phyloP scores from a whole-genome alignment of 2,113 vertebrate genomes.

The Aspidoscelis tigris region DNA sequence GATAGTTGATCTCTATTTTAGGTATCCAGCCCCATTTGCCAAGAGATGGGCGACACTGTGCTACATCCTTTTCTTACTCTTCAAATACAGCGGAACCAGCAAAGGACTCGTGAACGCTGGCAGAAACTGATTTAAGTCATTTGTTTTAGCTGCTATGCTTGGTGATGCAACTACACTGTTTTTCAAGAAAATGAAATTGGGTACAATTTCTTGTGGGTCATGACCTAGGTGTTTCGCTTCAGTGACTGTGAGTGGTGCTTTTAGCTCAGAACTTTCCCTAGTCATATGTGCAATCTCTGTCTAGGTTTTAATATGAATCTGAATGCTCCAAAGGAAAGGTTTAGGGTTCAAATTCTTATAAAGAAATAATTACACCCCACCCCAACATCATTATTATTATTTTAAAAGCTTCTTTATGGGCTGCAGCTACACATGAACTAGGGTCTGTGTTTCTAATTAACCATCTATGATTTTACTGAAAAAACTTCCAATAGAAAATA shows the following conservation, averaged over 20 bases:
- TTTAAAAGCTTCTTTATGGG: too few relatives aligned
- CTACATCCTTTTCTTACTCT: conserved; percentile 5
- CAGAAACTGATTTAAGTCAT: conserved; percentile 41
- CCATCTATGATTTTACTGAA: too few relatives aligned
- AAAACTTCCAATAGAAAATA: too few relatives aligned
- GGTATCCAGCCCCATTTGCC: conserved; percentile 49
- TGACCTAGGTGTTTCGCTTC: conserved; percentile 39
- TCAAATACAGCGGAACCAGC: conserved; percentile 40
- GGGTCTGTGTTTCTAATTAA: too few relatives aligned
- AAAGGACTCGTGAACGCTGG: conserved; percentile 44
- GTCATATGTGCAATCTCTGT: background rate
- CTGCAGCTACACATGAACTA: too few relatives aligned
- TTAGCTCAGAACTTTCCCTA: background rate
- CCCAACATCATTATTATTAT: too few relatives aligned
- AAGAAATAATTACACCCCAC: background rate
- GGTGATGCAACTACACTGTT: conserved; percentile 49
- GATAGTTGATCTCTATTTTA: conserved; percentile 72
- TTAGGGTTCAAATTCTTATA: background rate
- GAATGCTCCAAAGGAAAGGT: background rate
- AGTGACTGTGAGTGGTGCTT: conserved; percentile 44
- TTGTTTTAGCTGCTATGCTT: conserved; percentile 48
- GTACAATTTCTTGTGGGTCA: conserved; percentile 43
- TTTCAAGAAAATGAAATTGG: conserved; percentile 54
- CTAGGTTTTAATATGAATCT: background rate
- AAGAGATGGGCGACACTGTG: conserved; percentile 20